These are phyloP conservation scores for Pocillopora verrucosa DNA, from an alignment of 64 coral and sea anemone species.

Conservation along the genomic window DNA sequence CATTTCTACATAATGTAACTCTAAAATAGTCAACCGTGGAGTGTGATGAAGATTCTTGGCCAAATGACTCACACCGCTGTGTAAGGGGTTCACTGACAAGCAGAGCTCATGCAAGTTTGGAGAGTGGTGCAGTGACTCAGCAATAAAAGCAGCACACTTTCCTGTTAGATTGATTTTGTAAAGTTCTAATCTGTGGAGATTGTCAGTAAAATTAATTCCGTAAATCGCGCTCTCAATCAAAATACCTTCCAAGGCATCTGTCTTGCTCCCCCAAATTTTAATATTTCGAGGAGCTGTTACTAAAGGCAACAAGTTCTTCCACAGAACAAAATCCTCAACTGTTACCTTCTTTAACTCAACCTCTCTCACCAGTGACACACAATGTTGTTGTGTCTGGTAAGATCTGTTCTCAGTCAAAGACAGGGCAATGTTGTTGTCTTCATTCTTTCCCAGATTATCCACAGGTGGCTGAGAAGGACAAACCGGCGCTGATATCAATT, in stretches of 20 bases:
- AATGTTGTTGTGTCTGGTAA: no score
- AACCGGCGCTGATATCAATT: conserved; percentile 12
- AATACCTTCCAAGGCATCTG: neutral
- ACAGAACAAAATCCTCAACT: neutral
- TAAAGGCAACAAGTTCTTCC: neutral
- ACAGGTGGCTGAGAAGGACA: neutral
- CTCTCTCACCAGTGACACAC: neutral
- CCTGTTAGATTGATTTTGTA: neutral
- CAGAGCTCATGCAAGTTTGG: neutral
- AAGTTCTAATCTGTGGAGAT: neutral
- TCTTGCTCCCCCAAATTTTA: neutral
- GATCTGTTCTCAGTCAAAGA: neutral
- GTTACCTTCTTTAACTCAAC: neutral
- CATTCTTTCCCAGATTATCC: neutral
- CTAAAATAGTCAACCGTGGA: neutral
- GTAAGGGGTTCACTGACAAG: neutral
- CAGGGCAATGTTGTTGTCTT: neutral
- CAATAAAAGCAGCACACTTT: neutral
- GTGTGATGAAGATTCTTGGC: neutral
- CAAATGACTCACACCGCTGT: neutral
- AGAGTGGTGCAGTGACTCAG: neutral
- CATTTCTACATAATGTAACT: neutral
- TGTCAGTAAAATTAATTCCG: neutral
- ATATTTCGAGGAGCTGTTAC: neutral
- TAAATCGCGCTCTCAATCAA: neutral